Evolutionary conservation across 2,888 invertebrate species (phyloP).

Genomic region (Diogma glabrata): DNA sequence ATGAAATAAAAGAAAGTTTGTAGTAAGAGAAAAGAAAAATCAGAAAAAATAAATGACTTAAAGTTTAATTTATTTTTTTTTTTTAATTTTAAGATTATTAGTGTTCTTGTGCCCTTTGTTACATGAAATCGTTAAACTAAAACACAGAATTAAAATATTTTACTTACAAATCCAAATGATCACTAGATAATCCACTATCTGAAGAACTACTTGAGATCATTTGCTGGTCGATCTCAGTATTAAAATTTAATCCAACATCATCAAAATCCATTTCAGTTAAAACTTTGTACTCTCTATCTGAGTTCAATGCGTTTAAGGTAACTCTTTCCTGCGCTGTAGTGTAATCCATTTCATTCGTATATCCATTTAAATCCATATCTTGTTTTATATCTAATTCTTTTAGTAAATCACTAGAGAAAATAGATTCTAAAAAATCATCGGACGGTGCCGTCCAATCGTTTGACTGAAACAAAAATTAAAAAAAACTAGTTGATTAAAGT

Average conservation of each 20-base stretch:
- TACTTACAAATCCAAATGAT: slow-evolving; percentile 45
- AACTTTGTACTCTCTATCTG: not conserved
- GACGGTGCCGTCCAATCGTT: slow-evolving; percentile 39
- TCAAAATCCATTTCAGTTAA: not conserved
- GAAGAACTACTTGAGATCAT: slow-evolving; percentile 33
- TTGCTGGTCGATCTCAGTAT: not conserved
- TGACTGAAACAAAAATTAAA: slow-evolving; percentile 31
- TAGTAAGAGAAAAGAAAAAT: no score
- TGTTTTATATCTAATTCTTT: slow-evolving; percentile 46
- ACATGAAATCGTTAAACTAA: no score
- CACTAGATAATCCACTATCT: slow-evolving; percentile 59
- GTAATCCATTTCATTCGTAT: slow-evolving; percentile 3
- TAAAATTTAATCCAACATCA: not conserved
- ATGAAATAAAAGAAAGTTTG: no score
- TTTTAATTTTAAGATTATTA: no score
- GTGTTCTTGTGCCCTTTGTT: no score
- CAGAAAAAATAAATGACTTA: no score
- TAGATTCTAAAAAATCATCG: slow-evolving; percentile 55
- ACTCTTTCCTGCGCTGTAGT: not conserved
- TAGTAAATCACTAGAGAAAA: slow-evolving; percentile 50
- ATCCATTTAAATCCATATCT: not conserved
- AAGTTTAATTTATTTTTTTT: no score
- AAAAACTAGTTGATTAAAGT: not conserved
- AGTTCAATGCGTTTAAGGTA: not conserved
- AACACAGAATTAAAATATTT: slow-evolving; percentile 8